Evolutionary conservation across 1,140 invertebrate genomes (phyloP), one percentile per base, ranked within the genome.

Genomic region (Aphaenogaster floridana): DNA sequence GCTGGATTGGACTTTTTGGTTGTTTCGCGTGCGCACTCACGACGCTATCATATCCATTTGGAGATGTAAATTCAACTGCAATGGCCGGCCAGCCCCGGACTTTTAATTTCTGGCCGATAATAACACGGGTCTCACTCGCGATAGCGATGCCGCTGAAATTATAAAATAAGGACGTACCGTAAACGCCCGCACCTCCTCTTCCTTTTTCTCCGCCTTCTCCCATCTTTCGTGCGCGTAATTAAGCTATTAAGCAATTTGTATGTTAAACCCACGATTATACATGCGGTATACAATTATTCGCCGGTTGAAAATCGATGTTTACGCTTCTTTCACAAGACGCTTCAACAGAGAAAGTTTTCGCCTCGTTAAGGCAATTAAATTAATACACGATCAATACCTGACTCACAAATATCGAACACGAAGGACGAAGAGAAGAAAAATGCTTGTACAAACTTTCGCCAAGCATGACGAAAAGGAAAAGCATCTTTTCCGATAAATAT

Each of bases 221-320:
- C 17, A 17, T 66, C 57, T 61, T 59, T 72, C 77, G 76, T 63
- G 57, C 54, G 69, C 42, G 52, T 89, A 88, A 90, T 87, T 79
- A 52, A 61, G 57, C 88, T 89, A 84, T 87, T 85, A 90, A 90
- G 52, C 74, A 84, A 74, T 90, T 84, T 69, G 28, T 63, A 13
- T 13, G 66, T 57, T 84, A 84, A 90, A 48, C 28, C 36, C 34
- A 50, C 15, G 21, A 63, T n/a, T 52, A n/a, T 28, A n/a, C 15
- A 17, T 34, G 59, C 52, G 4, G 28, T 28, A 8, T 13, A 15
- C 42, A 6, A 72, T 45, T 61, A 36, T 50, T 48, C 28, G 13
- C 28, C 42, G 11, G 11, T 7, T 48, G 7, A 83, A 83, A 83
- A 74, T 61, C 80, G 68, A 83, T 72, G 17, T 59, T 45, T 74